A percentile compares a stretch with the other conserved stretches of the same genome.
Evolutionary conservation across 2,888 invertebrate genomes (phyloP).

Genomic region (Phortica magna): DNA sequence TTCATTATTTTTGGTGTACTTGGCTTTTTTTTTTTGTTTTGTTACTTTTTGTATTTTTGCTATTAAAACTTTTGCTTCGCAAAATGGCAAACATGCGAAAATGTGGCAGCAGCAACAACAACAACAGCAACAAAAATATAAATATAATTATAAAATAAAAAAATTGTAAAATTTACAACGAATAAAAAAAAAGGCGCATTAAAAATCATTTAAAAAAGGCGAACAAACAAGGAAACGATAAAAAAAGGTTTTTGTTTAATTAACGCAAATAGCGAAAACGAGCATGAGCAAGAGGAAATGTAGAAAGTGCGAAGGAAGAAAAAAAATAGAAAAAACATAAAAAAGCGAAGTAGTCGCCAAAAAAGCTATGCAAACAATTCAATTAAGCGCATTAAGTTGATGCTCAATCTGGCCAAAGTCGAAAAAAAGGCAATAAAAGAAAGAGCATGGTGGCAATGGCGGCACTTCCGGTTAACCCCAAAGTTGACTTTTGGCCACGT

Average conservation of each 20-base stretch:
- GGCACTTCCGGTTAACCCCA: slow-evolving; percentile 55
- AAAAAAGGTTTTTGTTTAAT: slow-evolving; percentile 12
- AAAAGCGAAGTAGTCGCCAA: not conserved
- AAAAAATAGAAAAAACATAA: slow-evolving; percentile 61
- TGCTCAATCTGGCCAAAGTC: slow-evolving; percentile 69
- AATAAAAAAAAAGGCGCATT: slow-evolving; percentile 13
- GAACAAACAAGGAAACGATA: slow-evolving; percentile 51
- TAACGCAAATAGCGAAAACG: slow-evolving; percentile 31
- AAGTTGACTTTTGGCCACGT: slow-evolving; percentile 49
- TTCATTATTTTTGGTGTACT: too few relatives aligned
- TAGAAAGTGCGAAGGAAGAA: slow-evolving; percentile 43
- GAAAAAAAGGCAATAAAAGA: slow-evolving; percentile 40
- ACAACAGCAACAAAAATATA: not conserved
- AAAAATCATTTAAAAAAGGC: slow-evolving; percentile 3
- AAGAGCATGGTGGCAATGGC: not conserved
- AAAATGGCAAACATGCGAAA: not conserved
- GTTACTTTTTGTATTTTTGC: slow-evolving; percentile 34
- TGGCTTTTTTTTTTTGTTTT: not conserved
- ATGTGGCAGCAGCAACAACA: not conserved
- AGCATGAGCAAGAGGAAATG: slow-evolving; percentile 3
- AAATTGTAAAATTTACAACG: slow-evolving; percentile 9
- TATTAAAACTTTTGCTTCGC: slow-evolving; percentile 60
- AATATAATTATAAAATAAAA: not conserved
- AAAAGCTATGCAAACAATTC: slow-evolving; percentile 63
- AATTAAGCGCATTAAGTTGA: slow-evolving; percentile 67